Conservation (phyloP, 2,888 invertebrate genomes). For the Lasioglossum vierecki region DNA sequence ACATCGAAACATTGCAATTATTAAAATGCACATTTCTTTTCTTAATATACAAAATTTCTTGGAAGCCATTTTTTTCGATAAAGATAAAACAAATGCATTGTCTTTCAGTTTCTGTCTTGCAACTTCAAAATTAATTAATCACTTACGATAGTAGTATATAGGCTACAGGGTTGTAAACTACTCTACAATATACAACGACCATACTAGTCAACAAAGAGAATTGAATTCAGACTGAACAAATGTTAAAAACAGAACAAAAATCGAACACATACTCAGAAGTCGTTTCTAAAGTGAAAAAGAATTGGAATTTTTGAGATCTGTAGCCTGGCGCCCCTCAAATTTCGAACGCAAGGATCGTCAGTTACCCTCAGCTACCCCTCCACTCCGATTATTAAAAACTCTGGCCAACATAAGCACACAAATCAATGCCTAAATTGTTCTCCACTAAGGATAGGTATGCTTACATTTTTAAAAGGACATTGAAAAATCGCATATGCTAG, state of each 20-base stretch:
- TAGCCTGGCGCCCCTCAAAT: slow-evolving; percentile 76
- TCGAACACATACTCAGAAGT: not conserved
- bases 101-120: not conserved
- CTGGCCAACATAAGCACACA: slow-evolving; percentile 79
- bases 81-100: not conserved
- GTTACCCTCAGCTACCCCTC: slow-evolving; percentile 50
- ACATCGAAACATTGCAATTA: not conserved
- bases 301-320: not conserved
- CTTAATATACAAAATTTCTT: not conserved
- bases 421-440: slow-evolving; percentile 78
- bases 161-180: not conserved
- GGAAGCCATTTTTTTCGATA: not conserved
- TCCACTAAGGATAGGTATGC: slow-evolving; percentile 81
- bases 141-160: not conserved
- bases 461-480: slow-evolving; percentile 83
- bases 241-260: not conserved
- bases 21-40: not conserved
- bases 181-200: not conserved
- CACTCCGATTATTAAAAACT: slow-evolving; percentile 67
- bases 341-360: slow-evolving; percentile 75
- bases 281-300: not conserved
- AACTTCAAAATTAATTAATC: not conserved
- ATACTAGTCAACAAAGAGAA: not conserved
- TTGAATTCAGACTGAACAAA: not conserved
- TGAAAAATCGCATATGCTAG: slow-evolving; percentile 83